Conservation (phyloP, 2,797 vertebrate species). For the Silurus aristotelis region DNA sequence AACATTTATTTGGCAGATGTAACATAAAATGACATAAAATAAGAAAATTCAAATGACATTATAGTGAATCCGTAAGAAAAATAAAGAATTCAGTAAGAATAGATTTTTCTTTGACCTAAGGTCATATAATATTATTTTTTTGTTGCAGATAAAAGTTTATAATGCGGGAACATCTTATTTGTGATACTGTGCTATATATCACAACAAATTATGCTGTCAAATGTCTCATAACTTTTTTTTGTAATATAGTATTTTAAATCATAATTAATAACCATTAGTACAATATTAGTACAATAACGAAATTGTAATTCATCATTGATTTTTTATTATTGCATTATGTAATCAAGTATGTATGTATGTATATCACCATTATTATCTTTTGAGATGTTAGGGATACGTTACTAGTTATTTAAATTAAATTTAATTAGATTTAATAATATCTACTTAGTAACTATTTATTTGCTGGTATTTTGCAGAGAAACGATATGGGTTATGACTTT, state of each 20-base stretch:
- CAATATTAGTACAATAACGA: neutral
- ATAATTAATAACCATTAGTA: neutral
- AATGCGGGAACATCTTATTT: neutral
- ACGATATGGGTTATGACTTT: neutral
- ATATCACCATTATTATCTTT: neutral
- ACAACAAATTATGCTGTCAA: neutral
- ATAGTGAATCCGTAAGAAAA: no score
- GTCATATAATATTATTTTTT: neutral
- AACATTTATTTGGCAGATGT: neutral
- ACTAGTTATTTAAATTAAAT: neutral
- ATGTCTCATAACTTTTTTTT: neutral
- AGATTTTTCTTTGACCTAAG: neutral
- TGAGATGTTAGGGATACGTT: neutral
- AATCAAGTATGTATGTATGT: neutral
- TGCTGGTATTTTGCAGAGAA: neutral
- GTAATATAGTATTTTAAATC: neutral
- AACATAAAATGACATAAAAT: neutral
- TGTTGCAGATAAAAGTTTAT: neutral
- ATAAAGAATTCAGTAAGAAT: neutral
- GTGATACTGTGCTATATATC: neutral
- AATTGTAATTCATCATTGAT: neutral
- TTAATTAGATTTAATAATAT: no score
- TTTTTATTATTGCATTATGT: neutral
- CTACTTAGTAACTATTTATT: neutral
- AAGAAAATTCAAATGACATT: neutral